Evolutionary conservation across 2,888 invertebrate genomes (phyloP).

Genomic region (Morpho helenor): DNA sequence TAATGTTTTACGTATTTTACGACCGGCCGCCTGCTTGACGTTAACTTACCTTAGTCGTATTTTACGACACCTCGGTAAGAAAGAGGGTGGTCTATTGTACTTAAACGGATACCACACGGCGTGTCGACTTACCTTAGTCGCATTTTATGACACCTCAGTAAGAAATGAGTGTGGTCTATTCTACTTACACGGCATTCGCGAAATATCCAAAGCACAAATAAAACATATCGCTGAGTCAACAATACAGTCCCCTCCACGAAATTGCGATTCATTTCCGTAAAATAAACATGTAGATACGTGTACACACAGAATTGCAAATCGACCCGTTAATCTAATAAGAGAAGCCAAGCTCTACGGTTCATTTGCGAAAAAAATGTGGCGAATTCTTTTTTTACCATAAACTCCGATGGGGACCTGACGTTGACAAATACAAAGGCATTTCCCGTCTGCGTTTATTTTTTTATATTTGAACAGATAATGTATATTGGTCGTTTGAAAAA

Average conservation of each 20-base stretch:
- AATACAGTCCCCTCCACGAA: conserved; percentile 54
- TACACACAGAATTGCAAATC: conserved; percentile 77
- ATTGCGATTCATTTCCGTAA: conserved; percentile 77
- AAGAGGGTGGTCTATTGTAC: too few species aligned
- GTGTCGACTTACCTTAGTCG: too few species aligned
- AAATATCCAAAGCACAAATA: neutral
- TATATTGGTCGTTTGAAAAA: conserved; percentile 52
- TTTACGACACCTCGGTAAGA: too few species aligned
- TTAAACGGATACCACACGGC: too few species aligned
- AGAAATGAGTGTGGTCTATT: too few species aligned
- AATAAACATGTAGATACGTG: conserved; percentile 66
- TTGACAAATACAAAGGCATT: conserved; percentile 76
- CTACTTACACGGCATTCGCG: too few species aligned
- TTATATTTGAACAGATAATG: conserved; percentile 68
- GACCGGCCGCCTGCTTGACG: too few species aligned
- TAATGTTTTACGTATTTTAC: too few species aligned
- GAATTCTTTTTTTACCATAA: conserved; percentile 53
- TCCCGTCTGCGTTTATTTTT: conserved; percentile 58
- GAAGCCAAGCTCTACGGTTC: conserved; percentile 67
- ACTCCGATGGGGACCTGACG: conserved; percentile 58
- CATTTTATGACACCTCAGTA: too few species aligned
- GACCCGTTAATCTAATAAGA: conserved; percentile 78
- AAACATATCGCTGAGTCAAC: conserved; percentile 52
- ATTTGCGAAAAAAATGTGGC: conserved; percentile 73
- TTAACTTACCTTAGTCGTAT: too few species aligned